phyloP scores from a whole-genome alignment of 2,113 vertebrate genomes.

The Eublepharis macularius region DNA sequence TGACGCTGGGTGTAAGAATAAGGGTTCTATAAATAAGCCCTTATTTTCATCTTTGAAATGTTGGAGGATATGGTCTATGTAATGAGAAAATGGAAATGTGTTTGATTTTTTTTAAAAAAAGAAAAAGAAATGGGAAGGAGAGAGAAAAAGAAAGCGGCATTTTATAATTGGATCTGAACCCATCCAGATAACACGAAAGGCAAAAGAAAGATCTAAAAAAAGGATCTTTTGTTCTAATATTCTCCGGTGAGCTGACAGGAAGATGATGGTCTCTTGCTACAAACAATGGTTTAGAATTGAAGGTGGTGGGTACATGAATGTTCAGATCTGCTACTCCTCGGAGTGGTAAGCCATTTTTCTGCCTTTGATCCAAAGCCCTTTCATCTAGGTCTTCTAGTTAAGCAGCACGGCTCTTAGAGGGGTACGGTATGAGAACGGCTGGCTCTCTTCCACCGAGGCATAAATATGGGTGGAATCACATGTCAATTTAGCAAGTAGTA shows the following conservation, averaged over 20 bases:
- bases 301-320: background rate
- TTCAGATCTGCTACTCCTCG: background rate
- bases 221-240: background rate
- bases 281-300: background rate
- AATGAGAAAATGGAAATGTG: background rate
- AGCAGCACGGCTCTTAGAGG: background rate
- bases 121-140: background rate
- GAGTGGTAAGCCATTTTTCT: background rate
- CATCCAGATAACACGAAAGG: background rate
- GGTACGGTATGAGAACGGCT: background rate
- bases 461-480: background rate
- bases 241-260: background rate
- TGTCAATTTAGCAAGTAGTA: background rate
- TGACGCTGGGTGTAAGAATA: no score
- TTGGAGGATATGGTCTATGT: background rate
- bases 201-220: background rate
- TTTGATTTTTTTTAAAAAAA: background rate
- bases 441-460: background rate
- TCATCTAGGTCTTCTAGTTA: background rate
- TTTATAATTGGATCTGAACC: background rate
- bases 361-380: constrained; percentile 10
- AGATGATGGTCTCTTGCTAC: background rate
- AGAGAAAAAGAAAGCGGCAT: background rate
- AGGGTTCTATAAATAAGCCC: no score
- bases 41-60: no score